Base-by-base conservation (phyloP, 2,797 vertebrate species). In the Microcaecilia unicolor region DNA sequence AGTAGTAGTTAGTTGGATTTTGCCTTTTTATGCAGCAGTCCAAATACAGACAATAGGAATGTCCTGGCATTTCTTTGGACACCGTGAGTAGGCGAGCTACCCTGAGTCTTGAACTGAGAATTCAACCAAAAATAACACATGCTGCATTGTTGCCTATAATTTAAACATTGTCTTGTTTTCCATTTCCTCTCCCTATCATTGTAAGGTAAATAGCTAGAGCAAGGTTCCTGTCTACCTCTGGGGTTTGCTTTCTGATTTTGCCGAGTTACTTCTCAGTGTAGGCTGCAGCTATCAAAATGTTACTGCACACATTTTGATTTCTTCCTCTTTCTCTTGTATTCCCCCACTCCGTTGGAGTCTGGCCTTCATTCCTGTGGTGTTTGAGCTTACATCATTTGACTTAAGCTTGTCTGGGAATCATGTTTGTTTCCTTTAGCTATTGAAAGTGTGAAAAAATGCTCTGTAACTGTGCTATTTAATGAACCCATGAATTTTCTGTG, bases 241-340 rank as follows among this genome's bases (percentile, higher is more conserved):
- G 18, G 31, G 25, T 46, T n/a, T n/a, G n/a, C n/a, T n/a, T n/a
- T n/a, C n/a, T n/a, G n/a, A n/a, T n/a, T 44, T 46, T 60, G 28
- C 42, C 42, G 34, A 53, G 28, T 43, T 47, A 31, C 16, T 47
- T 21, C 17, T 47, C 2, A 2, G 22, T 28, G 24, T 41, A 37
- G 35, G 25, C 19, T 43, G 35, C 57, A 63, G 43, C 41, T 58
- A 61, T 37, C 10, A 64, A 67, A 71, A 49, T 40, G 54, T 19
- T 33, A 17, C 9, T 20, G 3, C 1, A 34, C 24, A 12, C 30
- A 39, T 37, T 44, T 27, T 26, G 22, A 15, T 34, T 5, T n/a
- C n/a, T n/a, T n/a, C n/a, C n/a, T n/a, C n/a, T n/a, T n/a, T n/a
- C n/a, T n/a, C n/a, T n/a, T n/a, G n/a, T n/a, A n/a, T n/a, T n/a